phyloP scores from a whole-genome alignment of 2,113 vertebrate genomes.

The Ptyas mucosa region DNA sequence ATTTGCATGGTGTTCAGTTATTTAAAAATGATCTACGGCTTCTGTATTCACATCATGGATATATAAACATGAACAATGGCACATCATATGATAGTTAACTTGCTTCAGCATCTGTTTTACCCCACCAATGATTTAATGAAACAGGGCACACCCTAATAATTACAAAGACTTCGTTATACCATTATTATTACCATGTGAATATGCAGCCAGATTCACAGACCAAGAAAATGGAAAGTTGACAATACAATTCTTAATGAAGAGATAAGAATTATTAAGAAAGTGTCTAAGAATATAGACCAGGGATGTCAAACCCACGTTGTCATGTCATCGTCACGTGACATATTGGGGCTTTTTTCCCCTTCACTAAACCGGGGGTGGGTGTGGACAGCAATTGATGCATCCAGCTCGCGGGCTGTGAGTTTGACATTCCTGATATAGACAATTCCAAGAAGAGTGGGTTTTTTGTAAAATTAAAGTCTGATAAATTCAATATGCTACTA shows the following conservation, averaged over 20 bases:
- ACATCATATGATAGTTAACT: not conserved
- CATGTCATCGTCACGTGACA: too few species aligned
- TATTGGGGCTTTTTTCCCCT: too few species aligned
- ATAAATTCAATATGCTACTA: not conserved
- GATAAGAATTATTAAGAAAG: not conserved
- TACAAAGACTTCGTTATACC: slow-evolving; percentile 1
- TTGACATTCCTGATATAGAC: not conserved
- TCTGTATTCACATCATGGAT: not conserved
- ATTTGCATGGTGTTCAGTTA: slow-evolving; percentile 37
- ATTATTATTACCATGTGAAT: not conserved
- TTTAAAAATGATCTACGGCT: slow-evolving; percentile 49
- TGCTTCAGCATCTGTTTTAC: slow-evolving; percentile 4
- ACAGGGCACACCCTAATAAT: slow-evolving; percentile 13
- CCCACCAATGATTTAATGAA: not conserved
- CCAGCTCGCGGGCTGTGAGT: too few species aligned
- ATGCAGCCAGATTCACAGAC: not conserved
- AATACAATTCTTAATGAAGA: not conserved
- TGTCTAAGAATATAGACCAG: not conserved
- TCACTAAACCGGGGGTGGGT: too few species aligned
- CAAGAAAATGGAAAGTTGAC: not conserved
- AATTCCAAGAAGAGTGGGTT: not conserved
- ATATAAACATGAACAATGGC: not conserved
- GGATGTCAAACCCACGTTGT: too few species aligned
- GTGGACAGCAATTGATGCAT: too few species aligned
- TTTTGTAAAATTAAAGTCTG: not conserved